These are phyloP conservation scores for Phrynocephalus vlangalii DNA, from an alignment of 2,797 vertebrate genomes.

Conservation along the genomic window DNA sequence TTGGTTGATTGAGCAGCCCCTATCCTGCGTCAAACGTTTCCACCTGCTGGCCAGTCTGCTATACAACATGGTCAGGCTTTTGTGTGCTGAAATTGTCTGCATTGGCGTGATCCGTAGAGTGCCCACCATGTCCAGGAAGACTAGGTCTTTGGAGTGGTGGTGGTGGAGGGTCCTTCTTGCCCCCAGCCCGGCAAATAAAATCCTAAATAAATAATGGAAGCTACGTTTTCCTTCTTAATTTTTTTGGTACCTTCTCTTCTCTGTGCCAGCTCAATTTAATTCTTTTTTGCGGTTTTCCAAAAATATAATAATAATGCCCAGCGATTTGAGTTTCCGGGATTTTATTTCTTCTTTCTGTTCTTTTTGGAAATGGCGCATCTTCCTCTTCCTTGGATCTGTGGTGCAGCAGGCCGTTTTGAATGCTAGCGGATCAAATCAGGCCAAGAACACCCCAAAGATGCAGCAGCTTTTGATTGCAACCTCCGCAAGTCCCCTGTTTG, in stretches of 20 bases:
- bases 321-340: background rate
- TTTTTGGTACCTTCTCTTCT: background rate
- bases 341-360: too few relatives aligned
- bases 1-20: background rate
- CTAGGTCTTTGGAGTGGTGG: background rate
- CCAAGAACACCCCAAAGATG: background rate
- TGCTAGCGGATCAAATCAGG: background rate
- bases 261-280: background rate
- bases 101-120: background rate
- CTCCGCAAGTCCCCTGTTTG: too few relatives aligned
- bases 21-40: background rate
- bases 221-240: background rate
- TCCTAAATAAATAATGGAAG: background rate
- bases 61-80: background rate
- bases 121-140: too few relatives aligned
- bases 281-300: background rate
- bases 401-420: background rate
- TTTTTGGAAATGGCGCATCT: background rate
- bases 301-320: background rate
- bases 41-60: background rate
- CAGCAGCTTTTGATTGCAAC: background rate
- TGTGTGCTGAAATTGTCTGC: background rate
- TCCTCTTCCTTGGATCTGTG: background rate
- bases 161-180: background rate
- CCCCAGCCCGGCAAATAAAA: background rate